Percentiles rank a stretch among this genome's conserved stretches.
Evolutionary conservation across 2,888 invertebrate genomes (phyloP).

Genomic region (Physocephala rufipes): DNA sequence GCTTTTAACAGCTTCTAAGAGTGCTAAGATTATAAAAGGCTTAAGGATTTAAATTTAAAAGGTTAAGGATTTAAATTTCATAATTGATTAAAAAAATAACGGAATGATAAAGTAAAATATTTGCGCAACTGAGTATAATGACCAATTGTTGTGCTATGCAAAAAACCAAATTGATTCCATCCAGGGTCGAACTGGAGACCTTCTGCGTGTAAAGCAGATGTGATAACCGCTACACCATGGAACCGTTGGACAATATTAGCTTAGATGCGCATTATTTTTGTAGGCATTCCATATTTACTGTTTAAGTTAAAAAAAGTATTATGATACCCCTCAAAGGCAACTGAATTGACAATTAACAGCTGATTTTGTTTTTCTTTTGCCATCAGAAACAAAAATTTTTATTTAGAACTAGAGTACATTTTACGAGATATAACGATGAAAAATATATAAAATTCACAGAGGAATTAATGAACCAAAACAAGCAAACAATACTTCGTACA

Average conservation of each 20-base stretch:
- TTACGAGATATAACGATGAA: not conserved
- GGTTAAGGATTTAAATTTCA: too few relatives aligned
- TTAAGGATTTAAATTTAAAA: too few relatives aligned
- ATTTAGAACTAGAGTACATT: not conserved
- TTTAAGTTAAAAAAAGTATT: too few relatives aligned
- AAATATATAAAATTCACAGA: not conserved
- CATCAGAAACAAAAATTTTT: not conserved
- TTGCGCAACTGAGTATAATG: not conserved
- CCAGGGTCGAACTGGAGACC: constrained; percentile 67
- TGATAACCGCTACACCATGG: constrained; percentile 67
- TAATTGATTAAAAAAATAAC: too few relatives aligned
- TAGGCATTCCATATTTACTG: not conserved
- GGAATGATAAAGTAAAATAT: not conserved
- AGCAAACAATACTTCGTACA: constrained; percentile 20
- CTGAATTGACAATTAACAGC: constrained; percentile 27
- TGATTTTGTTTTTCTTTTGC: constrained; percentile 7
- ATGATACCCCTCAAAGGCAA: too few relatives aligned
- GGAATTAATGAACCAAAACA: not conserved
- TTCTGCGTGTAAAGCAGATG: constrained; percentile 67
- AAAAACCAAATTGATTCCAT: constrained; percentile 60
- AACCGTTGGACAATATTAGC: constrained; percentile 50
- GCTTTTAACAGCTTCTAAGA: not conserved
- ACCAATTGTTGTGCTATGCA: too few relatives aligned
- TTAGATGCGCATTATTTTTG: not conserved
- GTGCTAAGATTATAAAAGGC: not conserved